Evolutionary conservation across 2,797 vertebrate genomes (phyloP).

Genomic region (Eupleurogrammus muticus): DNA sequence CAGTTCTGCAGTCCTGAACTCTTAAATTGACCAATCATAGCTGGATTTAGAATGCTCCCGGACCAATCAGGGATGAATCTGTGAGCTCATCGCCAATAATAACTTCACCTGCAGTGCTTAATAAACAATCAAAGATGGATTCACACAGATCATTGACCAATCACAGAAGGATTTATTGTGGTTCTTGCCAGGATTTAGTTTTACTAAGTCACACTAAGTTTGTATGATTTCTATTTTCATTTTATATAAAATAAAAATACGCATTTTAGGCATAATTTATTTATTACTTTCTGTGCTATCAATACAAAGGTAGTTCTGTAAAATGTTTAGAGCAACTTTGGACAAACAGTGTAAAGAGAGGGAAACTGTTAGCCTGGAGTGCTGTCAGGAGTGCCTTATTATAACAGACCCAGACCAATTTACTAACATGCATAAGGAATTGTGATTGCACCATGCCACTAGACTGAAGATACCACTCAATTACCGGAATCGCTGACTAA

Average conservation of each 20-base stretch:
- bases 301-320: not conserved
- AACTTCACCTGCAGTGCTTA: constrained; percentile 17
- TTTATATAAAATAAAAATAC: constrained; percentile 9
- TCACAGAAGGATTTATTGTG: constrained; percentile 39
- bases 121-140: constrained; percentile 52
- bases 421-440: not conserved
- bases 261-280: constrained; percentile 16
- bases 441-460: too few relatives aligned
- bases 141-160: constrained; percentile 41
- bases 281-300: not conserved
- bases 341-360: not conserved
- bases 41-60: constrained; percentile 40
- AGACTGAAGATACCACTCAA: too few relatives aligned
- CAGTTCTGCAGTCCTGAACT: not conserved
- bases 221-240: constrained; percentile 16
- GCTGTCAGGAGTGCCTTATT: not conserved
- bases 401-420: not conserved
- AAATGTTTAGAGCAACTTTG: not conserved
- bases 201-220: not conserved
- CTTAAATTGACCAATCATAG: constrained; percentile 49
- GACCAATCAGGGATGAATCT: not conserved
- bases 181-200: constrained; percentile 18
- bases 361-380: too few relatives aligned
- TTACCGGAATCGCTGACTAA: too few relatives aligned
- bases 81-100: constrained; percentile 36